Evolutionary conservation across 2,888 invertebrate species (phyloP).

Genomic region (Epinotia demarniana): DNA sequence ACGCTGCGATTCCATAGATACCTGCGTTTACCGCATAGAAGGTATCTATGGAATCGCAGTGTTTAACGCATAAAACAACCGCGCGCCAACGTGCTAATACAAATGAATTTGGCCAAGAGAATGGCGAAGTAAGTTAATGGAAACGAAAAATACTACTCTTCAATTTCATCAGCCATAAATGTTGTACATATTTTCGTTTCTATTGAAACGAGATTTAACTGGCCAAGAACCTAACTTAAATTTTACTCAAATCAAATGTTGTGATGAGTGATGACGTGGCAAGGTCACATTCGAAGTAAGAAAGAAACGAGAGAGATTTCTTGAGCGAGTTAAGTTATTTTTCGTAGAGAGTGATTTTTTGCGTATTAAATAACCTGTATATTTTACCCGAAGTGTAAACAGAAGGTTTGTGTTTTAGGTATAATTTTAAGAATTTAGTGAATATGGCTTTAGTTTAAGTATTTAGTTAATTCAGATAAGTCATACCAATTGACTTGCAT

Average conservation of each 20-base stretch:
- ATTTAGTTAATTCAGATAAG: conserved; percentile 56
- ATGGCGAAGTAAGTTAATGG: not conserved
- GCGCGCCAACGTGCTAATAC: not conserved
- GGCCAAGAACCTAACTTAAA: not conserved
- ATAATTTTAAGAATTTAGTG: conserved; percentile 38
- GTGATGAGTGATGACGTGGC: not conserved
- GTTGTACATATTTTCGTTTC: not conserved
- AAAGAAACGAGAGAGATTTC: not conserved
- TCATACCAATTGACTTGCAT: conserved; percentile 64
- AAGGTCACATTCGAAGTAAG: not conserved
- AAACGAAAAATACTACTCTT: not conserved
- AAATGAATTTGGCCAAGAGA: not conserved
- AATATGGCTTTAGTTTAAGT: conserved; percentile 55
- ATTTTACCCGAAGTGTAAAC: conserved; percentile 66
- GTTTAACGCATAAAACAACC: too few relatives aligned
- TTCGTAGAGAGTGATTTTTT: conserved; percentile 63
- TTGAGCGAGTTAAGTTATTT: conserved; percentile 48
- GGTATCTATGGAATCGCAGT: too few relatives aligned
- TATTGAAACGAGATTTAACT: not conserved
- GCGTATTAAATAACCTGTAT: conserved; percentile 73
- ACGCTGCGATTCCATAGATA: too few relatives aligned
- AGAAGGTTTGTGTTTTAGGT: conserved; percentile 45
- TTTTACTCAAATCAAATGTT: not conserved
- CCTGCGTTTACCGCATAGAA: too few relatives aligned
- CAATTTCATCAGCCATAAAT: not conserved